Percentiles rank a stretch among this genome's conserved stretches.
These are phyloP conservation scores for Picus viridis DNA, from an alignment of 2,797 vertebrate species.

Conservation along the genomic window DNA sequence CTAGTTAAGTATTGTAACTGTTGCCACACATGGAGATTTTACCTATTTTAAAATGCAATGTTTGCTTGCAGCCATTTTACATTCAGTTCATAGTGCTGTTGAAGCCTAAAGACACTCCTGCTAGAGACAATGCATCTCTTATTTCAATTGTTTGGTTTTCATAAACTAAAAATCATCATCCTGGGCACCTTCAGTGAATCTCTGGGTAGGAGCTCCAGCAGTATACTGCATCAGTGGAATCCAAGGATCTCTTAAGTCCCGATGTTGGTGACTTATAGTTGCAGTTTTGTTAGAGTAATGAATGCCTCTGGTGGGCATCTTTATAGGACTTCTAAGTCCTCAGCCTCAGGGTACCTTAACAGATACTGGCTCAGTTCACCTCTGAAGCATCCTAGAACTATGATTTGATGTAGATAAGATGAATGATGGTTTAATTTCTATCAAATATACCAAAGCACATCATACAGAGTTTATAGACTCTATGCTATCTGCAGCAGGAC, in stretches of 20 bases:
- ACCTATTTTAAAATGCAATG: neutral
- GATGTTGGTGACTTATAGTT: neutral
- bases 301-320: neutral
- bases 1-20: neutral
- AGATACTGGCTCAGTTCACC: neutral
- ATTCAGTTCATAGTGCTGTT: neutral
- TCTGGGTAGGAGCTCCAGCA: neutral
- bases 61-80: neutral
- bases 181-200: neutral
- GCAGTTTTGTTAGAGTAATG: neutral
- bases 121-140: neutral
- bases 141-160: neutral
- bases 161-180: neutral
- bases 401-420: neutral
- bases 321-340: neutral
- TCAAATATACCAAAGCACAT: neutral
- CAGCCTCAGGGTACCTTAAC: neutral
- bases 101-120: neutral
- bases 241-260: neutral
- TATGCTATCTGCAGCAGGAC: neutral
- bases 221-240: neutral
- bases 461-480: neutral
- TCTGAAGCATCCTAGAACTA: neutral
- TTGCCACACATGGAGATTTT: neutral
- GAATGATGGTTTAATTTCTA: neutral